These are phyloP conservation scores for Drosophila trapezifrons DNA, from an alignment of 1,140 invertebrate species.

Conservation along the genomic window DNA sequence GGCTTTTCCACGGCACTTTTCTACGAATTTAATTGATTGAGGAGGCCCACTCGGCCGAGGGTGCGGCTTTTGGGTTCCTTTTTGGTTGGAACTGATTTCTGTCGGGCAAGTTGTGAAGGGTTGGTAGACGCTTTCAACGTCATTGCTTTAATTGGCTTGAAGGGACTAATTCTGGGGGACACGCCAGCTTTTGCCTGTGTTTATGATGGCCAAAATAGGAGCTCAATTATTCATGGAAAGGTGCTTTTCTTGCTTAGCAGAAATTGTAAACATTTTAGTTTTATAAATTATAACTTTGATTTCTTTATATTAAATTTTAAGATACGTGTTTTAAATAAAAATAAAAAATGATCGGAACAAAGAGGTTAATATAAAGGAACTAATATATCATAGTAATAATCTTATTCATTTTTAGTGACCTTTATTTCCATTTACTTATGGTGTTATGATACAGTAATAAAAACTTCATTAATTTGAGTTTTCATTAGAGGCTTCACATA, in stretches of 20 bases:
- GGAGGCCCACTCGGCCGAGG: slow-evolving; percentile 7
- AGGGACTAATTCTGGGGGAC: not conserved
- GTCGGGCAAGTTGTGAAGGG: slow-evolving; percentile 7
- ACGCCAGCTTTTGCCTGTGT: not conserved
- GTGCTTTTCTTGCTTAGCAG: not conserved
- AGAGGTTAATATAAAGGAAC: no score
- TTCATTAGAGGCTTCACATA: no score
- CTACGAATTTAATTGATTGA: slow-evolving; percentile 43
- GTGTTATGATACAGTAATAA: no score
- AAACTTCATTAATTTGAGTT: no score
- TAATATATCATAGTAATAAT: no score
- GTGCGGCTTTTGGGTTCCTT: slow-evolving; percentile 14
- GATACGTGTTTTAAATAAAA: no score
- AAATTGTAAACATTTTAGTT: not conserved
- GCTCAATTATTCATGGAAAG: not conserved
- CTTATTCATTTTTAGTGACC: no score
- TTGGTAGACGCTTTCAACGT: slow-evolving; percentile 15
- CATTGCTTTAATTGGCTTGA: slow-evolving; percentile 19
- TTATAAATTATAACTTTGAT: not conserved
- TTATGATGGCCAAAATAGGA: not conserved
- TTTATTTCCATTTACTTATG: no score
- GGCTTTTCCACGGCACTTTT: slow-evolving; percentile 24
- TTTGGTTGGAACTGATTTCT: slow-evolving; percentile 13
- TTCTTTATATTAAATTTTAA: no score
- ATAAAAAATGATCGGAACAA: no score